Conservation (phyloP, 2,113 vertebrate species). For the Plecturocebus donacophilus region DNA sequence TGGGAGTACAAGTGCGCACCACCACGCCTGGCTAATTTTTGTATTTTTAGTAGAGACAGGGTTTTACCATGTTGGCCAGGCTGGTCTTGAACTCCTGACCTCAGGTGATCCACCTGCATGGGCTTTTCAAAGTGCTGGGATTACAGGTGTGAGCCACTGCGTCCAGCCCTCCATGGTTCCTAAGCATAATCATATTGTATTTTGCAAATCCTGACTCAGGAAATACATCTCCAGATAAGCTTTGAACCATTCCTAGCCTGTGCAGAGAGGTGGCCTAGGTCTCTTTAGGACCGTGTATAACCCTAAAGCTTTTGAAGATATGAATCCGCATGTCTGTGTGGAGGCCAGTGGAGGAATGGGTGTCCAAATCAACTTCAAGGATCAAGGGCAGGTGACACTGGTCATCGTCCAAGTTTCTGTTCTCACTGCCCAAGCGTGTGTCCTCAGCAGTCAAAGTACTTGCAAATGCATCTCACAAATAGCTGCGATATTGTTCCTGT, state of each 20-base stretch:
- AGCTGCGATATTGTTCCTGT: background rate
- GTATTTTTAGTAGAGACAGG: too few relatives aligned
- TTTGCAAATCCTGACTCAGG: background rate
- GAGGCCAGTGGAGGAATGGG: background rate
- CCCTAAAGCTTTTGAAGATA: background rate
- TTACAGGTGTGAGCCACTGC: too few relatives aligned
- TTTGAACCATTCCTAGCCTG: background rate
- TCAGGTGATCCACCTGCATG: too few relatives aligned
- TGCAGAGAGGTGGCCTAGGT: background rate
- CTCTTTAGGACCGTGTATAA: background rate
- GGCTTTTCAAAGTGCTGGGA: too few relatives aligned
- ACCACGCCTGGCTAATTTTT: too few relatives aligned
- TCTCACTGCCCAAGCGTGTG: background rate
- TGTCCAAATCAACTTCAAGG: background rate
- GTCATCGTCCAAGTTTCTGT: background rate
- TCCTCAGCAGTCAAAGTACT: background rate
- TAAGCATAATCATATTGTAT: background rate
- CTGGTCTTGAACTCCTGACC: too few relatives aligned
- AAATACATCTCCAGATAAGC: background rate
- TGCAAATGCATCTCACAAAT: background rate
- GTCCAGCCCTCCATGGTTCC: rapidly evolving
- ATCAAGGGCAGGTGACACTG: background rate
- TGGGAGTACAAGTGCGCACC: too few relatives aligned
- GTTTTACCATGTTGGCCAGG: too few relatives aligned
- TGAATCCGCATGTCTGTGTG: background rate